Conservation (phyloP, 2,113 vertebrate genomes). For the Heterotilapia buettikoferi region DNA sequence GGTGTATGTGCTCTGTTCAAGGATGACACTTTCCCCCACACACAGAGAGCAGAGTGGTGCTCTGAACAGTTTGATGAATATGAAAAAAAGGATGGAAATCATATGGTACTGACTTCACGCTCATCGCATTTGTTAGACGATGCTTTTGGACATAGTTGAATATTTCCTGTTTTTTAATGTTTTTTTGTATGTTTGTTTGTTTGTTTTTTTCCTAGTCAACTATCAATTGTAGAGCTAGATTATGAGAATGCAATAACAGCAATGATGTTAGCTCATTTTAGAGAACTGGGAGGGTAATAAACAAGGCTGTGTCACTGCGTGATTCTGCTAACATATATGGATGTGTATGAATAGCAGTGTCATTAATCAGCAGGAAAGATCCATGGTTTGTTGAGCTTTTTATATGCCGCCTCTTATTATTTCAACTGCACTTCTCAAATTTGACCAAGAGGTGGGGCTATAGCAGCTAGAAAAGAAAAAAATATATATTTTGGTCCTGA, state of each 20-base stretch:
- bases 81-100: neutral
- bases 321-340: neutral
- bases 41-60: neutral
- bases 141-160: neutral
- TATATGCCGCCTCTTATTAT: no score
- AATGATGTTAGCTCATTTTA: neutral
- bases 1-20: neutral
- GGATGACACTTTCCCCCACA: neutral
- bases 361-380: neutral
- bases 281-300: neutral
- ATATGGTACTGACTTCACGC: neutral
- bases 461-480: neutral
- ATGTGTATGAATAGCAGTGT: neutral
- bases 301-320: neutral
- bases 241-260: neutral
- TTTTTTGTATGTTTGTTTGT: neutral
- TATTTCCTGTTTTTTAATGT: neutral
- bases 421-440: neutral
- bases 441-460: conserved; percentile 35
- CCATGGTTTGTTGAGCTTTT: neutral
- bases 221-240: neutral
- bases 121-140: neutral
- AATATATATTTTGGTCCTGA: neutral
- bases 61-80: neutral
- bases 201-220: neutral